Conservation (phyloP, 2,888 invertebrate genomes). For the Ptilodon capucinus region DNA sequence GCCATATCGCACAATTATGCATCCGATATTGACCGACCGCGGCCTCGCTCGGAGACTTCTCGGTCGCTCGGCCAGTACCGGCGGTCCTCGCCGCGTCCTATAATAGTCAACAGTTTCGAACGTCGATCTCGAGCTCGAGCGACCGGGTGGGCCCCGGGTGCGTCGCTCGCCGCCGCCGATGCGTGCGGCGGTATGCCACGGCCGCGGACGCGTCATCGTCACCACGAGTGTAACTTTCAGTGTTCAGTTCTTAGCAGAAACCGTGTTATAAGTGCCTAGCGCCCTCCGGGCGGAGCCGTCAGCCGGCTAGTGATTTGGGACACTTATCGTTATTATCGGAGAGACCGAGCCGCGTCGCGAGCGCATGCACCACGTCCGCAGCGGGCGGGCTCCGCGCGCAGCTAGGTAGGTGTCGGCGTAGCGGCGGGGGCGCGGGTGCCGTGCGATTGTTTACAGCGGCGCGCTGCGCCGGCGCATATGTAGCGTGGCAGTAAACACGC, state of each 20-base stretch:
- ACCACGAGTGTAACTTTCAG: neutral
- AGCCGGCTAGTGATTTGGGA: neutral
- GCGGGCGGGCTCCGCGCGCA: constrained; percentile 1
- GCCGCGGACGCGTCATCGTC: neutral
- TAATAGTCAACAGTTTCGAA: neutral
- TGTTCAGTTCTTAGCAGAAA: neutral
- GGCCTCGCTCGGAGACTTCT: constrained; percentile 9
- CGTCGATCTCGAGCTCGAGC: neutral
- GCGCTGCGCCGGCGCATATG: constrained; percentile 35
- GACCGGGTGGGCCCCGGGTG: constrained; percentile 3
- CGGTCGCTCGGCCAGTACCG: constrained; percentile 4
- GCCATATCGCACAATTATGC: constrained; percentile 14
- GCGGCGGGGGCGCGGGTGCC: constrained; percentile 5
- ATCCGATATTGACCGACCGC: constrained; percentile 24
- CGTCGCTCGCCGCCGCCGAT: constrained; percentile 9
- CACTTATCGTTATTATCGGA: neutral
- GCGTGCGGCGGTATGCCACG: constrained; percentile 19
- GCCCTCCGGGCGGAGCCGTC: neutral
- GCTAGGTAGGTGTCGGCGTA: neutral
- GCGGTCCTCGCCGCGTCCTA: constrained; percentile 6
- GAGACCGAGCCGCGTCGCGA: neutral
- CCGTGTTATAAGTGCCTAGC: neutral
- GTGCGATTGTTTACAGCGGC: constrained; percentile 33
- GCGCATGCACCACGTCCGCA: neutral
- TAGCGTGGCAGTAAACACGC: constrained; percentile 39